phyloP scores from a whole-genome alignment of 1,140 invertebrate species.

The Eupristina koningsbergeri region DNA sequence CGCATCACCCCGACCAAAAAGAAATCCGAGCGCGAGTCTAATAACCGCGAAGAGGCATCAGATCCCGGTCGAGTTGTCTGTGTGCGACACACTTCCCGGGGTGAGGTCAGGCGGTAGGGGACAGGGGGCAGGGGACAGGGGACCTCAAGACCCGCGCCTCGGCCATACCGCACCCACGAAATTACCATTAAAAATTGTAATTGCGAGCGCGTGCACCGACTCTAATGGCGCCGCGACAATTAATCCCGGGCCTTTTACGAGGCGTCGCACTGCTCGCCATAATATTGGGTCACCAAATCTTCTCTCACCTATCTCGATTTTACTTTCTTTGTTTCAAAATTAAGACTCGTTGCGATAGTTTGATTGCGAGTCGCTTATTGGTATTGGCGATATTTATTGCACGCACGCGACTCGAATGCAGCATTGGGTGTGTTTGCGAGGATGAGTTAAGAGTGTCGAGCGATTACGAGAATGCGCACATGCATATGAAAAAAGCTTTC shows the following conservation, averaged over 20 bases:
- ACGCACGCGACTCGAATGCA: too few relatives aligned
- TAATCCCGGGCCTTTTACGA: not conserved
- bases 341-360: too few relatives aligned
- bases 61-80: not conserved
- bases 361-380: too few relatives aligned
- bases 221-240: not conserved
- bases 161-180: constrained; percentile 57
- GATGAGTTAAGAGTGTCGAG: too few relatives aligned
- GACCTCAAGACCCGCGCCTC: not conserved
- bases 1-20: not conserved
- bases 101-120: not conserved
- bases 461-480: not conserved
- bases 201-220: not conserved
- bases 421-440: too few relatives aligned
- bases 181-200: constrained; percentile 63
- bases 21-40: not conserved
- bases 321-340: not conserved
- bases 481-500: not conserved
- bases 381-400: too few relatives aligned
- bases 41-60: constrained; percentile 1
- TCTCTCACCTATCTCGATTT: constrained; percentile 42
- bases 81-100: not conserved
- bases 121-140: too few relatives aligned
- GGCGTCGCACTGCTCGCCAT: constrained; percentile 6
- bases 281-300: constrained; percentile 68